Evolutionary conservation across 2,113 vertebrate genomes (phyloP).

Genomic region (Dasyprocta punctata): DNA sequence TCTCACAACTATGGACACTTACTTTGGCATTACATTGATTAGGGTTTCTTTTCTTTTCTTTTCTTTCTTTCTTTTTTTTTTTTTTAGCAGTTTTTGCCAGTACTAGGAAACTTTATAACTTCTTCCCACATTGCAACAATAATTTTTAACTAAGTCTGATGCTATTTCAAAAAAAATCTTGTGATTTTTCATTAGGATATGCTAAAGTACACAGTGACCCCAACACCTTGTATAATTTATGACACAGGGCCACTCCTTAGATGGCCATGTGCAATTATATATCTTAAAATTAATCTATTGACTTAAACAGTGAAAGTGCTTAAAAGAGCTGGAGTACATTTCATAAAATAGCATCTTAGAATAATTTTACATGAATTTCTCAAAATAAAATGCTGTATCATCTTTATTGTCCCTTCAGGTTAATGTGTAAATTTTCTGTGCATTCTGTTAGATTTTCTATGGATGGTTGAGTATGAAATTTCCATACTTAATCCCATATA

Average conservation of each 20-base stretch:
- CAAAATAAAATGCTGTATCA: slow-evolving; percentile 49
- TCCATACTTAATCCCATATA: slow-evolving; percentile 43
- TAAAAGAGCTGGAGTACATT: slow-evolving; percentile 2
- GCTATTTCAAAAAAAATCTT: slow-evolving; percentile 25
- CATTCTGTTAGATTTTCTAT: slow-evolving; percentile 51
- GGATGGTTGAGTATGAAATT: background rate
- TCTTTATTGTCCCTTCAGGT: slow-evolving; percentile 20
- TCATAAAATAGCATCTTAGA: slow-evolving; percentile 1
- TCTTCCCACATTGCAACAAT: slow-evolving; percentile 7
- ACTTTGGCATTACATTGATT: background rate
- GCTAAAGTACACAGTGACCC: background rate
- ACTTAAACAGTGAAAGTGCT: slow-evolving; percentile 45
- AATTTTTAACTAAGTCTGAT: slow-evolving; percentile 55
- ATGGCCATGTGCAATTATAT: slow-evolving; percentile 49
- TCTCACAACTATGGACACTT: background rate
- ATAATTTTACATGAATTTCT: slow-evolving; percentile 58
- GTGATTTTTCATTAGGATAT: slow-evolving; percentile 37
- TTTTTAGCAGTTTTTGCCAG: background rate
- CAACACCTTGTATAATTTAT: slow-evolving; percentile 15
- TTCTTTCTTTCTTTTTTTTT: background rate
- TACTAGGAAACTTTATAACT: slow-evolving; percentile 25
- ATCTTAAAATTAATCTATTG: slow-evolving; percentile 60
- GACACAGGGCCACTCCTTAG: background rate
- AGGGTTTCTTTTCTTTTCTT: background rate
- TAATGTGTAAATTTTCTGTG: slow-evolving; percentile 1